Evolutionary conservation across 2,888 invertebrate species (phyloP).

Genomic region (Atethmia centrago): DNA sequence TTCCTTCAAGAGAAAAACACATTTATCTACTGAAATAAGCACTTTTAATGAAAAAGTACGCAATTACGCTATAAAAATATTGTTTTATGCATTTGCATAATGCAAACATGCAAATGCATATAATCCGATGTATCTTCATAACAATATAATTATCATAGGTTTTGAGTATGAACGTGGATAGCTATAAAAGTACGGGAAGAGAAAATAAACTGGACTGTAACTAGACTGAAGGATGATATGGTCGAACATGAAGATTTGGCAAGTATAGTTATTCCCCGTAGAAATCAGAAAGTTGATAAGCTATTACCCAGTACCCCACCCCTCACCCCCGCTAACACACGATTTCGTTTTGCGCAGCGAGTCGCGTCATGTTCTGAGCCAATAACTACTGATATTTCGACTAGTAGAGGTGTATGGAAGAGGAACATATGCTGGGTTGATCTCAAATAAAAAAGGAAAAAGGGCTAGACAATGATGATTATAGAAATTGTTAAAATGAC

Average conservation of each 20-base stretch:
- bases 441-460: background rate
- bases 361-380: too few species aligned
- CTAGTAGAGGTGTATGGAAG: background rate
- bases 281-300: background rate
- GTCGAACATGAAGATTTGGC: background rate
- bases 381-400: background rate
- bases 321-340: too few species aligned
- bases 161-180: background rate
- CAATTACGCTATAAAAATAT: too few species aligned
- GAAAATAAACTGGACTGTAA: background rate
- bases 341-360: too few species aligned
- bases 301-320: background rate
- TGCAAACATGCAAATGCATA: too few species aligned
- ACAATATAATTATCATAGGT: background rate
- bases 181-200: background rate
- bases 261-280: background rate
- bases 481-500: background rate
- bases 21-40: too few species aligned
- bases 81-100: too few species aligned
- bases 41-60: too few species aligned
- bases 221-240: background rate
- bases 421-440: background rate
- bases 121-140: too few species aligned
- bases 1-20: too few species aligned
- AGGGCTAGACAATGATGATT: background rate